phyloP scores from a whole-genome alignment of 2,113 vertebrate species.

The Chaetodon auriga region DNA sequence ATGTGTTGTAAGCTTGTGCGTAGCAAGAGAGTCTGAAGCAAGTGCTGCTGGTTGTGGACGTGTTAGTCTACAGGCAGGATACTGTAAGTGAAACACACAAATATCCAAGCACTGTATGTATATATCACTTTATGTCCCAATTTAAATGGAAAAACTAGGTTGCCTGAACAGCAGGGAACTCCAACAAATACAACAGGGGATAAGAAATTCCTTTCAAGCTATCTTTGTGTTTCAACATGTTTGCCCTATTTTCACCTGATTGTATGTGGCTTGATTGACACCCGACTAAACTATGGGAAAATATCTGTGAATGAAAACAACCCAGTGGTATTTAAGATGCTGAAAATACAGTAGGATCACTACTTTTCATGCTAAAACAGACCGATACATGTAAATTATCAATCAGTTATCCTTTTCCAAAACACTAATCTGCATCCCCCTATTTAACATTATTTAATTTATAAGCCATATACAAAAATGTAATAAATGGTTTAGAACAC shows the following conservation, averaged over 20 bases:
- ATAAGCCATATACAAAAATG: too few relatives aligned
- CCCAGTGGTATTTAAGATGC: neutral
- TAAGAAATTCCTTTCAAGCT: slow-evolving; percentile 14
- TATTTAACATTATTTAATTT: neutral
- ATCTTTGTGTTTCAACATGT: neutral
- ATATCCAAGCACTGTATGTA: slow-evolving; percentile 11
- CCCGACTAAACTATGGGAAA: neutral
- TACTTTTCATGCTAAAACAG: neutral
- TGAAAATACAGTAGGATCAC: neutral
- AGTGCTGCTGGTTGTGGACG: neutral
- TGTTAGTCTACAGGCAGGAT: slow-evolving; percentile 7
- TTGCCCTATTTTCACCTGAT: slow-evolving; percentile 34
- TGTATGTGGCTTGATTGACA: slow-evolving; percentile 30
- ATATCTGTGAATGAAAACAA: neutral
- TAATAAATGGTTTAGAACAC: neutral
- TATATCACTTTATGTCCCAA: neutral
- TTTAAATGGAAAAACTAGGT: slow-evolving; percentile 58
- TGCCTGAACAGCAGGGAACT: slow-evolving; percentile 41
- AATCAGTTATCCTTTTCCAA: neutral
- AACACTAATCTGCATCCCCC: too few relatives aligned
- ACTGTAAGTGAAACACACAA: slow-evolving; percentile 23
- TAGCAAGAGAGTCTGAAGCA: neutral
- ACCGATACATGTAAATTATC: neutral
- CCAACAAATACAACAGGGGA: slow-evolving; percentile 11
- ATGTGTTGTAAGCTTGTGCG: slow-evolving; percentile 3